phyloP scores from a whole-genome alignment of 2,113 vertebrate genomes.

The Psittacula cyanocephala region DNA sequence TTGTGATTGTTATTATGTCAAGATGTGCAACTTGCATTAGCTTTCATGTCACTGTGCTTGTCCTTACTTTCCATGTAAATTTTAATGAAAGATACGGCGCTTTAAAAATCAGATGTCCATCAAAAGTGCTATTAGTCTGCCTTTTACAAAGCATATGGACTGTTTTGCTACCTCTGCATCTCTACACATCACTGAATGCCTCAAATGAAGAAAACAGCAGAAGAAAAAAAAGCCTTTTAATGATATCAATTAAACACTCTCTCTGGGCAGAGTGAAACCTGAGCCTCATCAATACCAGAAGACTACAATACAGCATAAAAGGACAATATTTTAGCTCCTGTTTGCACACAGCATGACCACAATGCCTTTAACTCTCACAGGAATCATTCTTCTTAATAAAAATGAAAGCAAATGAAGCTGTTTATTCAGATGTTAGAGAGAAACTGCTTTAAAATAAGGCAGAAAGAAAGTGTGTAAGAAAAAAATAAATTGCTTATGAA shows the following conservation, averaged over 20 bases:
- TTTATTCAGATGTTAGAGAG: not conserved
- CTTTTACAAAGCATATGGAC: conserved; percentile 67
- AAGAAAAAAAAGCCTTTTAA: not conserved
- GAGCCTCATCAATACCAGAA: conserved; percentile 33
- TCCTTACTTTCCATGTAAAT: conserved; percentile 79
- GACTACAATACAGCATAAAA: conserved; percentile 5
- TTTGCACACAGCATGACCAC: conserved; percentile 48
- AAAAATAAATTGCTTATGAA: not conserved
- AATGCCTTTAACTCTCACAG: conserved; percentile 27
- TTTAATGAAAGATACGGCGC: conserved; percentile 77
- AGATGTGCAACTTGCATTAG: conserved; percentile 76
- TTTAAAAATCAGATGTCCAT: conserved; percentile 75
- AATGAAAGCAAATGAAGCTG: conserved; percentile 50
- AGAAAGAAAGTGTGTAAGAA: not conserved
- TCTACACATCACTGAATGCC: conserved; percentile 61
- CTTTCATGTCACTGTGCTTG: conserved; percentile 75
- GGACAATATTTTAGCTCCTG: conserved; percentile 51
- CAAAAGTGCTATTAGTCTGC: conserved; percentile 71
- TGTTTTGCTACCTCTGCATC: conserved; percentile 63
- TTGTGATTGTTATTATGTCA: conserved; percentile 82
- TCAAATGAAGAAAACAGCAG: not conserved
- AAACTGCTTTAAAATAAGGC: not conserved
- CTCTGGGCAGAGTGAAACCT: conserved; percentile 56
- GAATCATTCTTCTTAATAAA: conserved; percentile 56
- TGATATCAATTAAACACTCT: conserved; percentile 71